A percentile compares a stretch with the other conserved stretches of the same genome.
Conservation (phyloP, 2,888 invertebrate species). For the Athalia rosae region DNA sequence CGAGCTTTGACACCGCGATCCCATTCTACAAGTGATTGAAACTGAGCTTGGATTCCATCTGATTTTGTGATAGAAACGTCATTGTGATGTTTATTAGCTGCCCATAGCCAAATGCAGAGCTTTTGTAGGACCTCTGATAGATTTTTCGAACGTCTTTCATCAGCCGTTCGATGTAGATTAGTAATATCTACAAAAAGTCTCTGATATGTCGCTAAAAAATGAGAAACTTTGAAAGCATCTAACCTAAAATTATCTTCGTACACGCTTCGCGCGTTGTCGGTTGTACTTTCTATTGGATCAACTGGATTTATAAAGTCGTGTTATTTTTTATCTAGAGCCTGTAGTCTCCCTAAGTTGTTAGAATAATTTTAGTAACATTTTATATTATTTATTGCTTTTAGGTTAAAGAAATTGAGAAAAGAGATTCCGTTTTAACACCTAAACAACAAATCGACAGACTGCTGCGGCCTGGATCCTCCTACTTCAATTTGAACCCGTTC, state of each 20-base stretch:
- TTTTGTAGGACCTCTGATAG: background rate
- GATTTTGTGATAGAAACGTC: conserved; percentile 15
- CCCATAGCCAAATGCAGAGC: background rate
- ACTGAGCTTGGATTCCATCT: background rate
- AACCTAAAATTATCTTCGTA: conserved; percentile 8
- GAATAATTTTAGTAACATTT: background rate
- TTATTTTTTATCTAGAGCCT: background rate
- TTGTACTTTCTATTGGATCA: background rate
- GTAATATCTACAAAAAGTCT: background rate
- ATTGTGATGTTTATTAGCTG: conserved; percentile 27
- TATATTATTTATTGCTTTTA: conserved; percentile 72
- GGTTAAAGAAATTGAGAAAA: conserved; percentile 99
- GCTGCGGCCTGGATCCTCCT: conserved; percentile 96
- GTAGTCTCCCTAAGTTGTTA: background rate
- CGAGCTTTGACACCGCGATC: background rate
- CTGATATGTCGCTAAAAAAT: background rate
- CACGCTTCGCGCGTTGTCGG: background rate
- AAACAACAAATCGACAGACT: conserved; percentile 98
- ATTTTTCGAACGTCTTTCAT: background rate
- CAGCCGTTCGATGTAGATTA: no score
- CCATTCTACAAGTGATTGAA: background rate
- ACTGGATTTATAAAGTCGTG: background rate
- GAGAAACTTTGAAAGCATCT: background rate
- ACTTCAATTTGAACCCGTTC: conserved; percentile 98
- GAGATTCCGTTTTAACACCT: conserved; percentile 97